Evolutionary conservation across 2,888 invertebrate species (phyloP), one percentile per base, ranked within the genome.

Genomic region (Amiota communis): DNA sequence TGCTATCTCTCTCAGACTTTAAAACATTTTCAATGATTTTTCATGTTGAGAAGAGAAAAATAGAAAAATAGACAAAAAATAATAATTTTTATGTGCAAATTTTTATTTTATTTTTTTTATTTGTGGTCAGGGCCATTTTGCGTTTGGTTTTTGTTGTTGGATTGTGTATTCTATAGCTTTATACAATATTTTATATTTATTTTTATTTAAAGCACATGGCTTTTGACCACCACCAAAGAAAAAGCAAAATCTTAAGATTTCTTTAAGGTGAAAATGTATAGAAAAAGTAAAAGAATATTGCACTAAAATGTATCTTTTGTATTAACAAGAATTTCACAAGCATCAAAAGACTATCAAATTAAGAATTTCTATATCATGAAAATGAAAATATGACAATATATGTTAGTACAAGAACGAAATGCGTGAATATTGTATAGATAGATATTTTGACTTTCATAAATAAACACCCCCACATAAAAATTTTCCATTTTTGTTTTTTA

Each of bases 171-270:
- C 15, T 53, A 1, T n/a, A 53, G 12, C 13, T n/a, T 15, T 13
- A n/a, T 53, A n/a, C n/a, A n/a, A n/a, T n/a, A 53, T 53, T 8
- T 53, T 12, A 12, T 53, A 11, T 59, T 15, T 59, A 17, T 20
- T 20, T 59, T 59, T 59, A 59, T 59, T 20, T 59, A 59, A 59
- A 59, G 17, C 59, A 59, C 59, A 59, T 59, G 59, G 59, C 59
- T 20, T 15, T 6, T 6, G 36, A 36, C 36, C 8, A 36, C 36
- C 36, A 36, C 8, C 6, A 36, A 36, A 36, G 36, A 36, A 36
- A 36, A 36, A 6, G 36, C 2, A 36, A 36, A 36, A 36, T 36
- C 36, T 36, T 36, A 4, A 36, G 36, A 36, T 36, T 36, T 36
- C 8, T 36, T 6, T 36, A 36, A 2, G 36, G 6, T 2, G 6